These are phyloP conservation scores for Malacosoma neustria DNA, from an alignment of 2,888 invertebrate genomes.

Conservation along the genomic window DNA sequence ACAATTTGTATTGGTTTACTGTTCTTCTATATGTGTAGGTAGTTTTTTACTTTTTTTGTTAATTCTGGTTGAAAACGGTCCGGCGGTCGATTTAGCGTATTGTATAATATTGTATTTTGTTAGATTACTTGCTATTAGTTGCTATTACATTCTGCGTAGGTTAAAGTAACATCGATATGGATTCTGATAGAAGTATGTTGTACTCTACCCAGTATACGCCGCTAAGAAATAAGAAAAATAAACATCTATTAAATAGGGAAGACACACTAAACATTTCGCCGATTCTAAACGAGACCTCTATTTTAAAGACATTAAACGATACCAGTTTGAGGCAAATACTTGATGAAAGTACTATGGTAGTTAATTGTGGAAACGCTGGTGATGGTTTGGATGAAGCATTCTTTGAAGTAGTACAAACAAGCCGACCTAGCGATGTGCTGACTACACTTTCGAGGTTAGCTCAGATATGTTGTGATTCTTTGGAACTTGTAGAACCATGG, in stretches of 20 bases:
- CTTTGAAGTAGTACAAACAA: slow-evolving; percentile 61
- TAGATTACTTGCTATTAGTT: too few relatives aligned
- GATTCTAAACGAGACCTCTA: slow-evolving; percentile 61
- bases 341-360: slow-evolving; percentile 54
- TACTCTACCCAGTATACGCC: slow-evolving; percentile 55
- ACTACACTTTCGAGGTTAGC: slow-evolving; percentile 78
- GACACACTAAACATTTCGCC: slow-evolving; percentile 61
- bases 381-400: slow-evolving; percentile 56
- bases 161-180: slow-evolving; percentile 36
- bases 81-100: too few relatives aligned
- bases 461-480: slow-evolving; percentile 76
- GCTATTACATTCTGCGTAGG: too few relatives aligned
- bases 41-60: too few relatives aligned
- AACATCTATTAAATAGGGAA: slow-evolving; percentile 47
- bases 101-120: too few relatives aligned
- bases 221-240: slow-evolving; percentile 41
- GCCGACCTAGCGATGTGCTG: slow-evolving; percentile 68
- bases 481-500: slow-evolving; percentile 69
- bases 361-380: slow-evolving; percentile 38
- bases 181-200: slow-evolving; percentile 40
- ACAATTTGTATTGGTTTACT: too few relatives aligned
- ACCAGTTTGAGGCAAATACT: slow-evolving; percentile 59
- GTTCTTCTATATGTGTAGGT: too few relatives aligned
- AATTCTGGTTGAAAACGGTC: too few relatives aligned
- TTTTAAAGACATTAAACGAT: slow-evolving; percentile 61